phyloP scores from a whole-genome alignment of 2,113 vertebrate species.

The Machaerirhynchus nigripectus region DNA sequence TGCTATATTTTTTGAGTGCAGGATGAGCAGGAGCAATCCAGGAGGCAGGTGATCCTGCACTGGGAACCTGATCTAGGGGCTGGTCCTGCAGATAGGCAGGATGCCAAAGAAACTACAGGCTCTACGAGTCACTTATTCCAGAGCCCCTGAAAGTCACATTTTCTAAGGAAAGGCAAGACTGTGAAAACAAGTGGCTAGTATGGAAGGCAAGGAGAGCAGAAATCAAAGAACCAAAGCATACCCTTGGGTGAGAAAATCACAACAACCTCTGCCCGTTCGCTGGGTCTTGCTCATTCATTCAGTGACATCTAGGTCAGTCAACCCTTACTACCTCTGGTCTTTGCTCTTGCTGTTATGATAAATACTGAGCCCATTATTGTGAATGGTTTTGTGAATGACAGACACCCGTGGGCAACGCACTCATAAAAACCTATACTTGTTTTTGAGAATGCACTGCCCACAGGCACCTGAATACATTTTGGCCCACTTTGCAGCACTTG shows the following conservation, averaged over 20 bases:
- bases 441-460: not conserved
- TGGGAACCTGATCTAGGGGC: not conserved
- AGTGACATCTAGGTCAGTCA: not conserved
- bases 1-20: not conserved
- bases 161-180: not conserved
- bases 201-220: not conserved
- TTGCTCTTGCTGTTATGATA: not conserved
- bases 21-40: not conserved
- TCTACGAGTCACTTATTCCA: not conserved
- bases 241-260: not conserved
- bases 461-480: not conserved
- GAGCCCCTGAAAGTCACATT: not conserved
- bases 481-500: not conserved
- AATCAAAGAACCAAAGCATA: not conserved
- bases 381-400: not conserved
- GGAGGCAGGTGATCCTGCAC: not conserved
- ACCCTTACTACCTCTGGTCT: not conserved
- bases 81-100: not conserved
- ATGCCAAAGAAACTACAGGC: not conserved
- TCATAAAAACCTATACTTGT: not conserved
- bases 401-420: fast-evolving
- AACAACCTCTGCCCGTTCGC: not conserved
- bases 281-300: not conserved
- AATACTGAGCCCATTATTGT: not conserved
- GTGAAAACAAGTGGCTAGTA: not conserved